Base-by-base conservation (phyloP, 2,797 vertebrate species). In the Gallinago solitaria region DNA sequence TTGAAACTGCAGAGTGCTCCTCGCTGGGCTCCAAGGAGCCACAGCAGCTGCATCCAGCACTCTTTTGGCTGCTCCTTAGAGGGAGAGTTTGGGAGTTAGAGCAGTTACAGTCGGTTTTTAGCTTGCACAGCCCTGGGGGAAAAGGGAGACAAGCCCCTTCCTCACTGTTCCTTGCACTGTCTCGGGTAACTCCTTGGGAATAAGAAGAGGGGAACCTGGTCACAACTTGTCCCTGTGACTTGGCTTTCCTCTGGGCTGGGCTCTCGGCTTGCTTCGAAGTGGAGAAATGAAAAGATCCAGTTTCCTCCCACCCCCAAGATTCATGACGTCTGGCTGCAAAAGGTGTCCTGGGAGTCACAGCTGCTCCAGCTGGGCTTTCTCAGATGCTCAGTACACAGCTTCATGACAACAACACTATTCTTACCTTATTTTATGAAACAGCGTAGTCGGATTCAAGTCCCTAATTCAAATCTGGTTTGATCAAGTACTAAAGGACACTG, bases 51-150 rank as follows among this genome's bases (percentile, higher is more conserved):
- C 65, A 28, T 96, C 69, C 96, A 93, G 74, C 93, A 93, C 96
- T 97, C 94, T 95, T 96, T 94, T 27, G 33, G 87, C 92, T 95
- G 14, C 79, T 98, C 92, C 97, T 96, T 95, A 92, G 63, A 97
- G 96, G 94, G 92, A 89, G 87, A 95, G 51, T 77, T 97, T 93
- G 92, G 67, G 87, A 95, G 51, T 77, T 97, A 92, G 91, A 67
- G 78, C 79, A 96, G 77, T 96, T 97, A 77, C 57, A 87, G 88
- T 69, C 87, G 91, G 51, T 97, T 97, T 91, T 94, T 73, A 93
- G 61, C 93, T 97, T 92, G 75, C 68, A 94, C 68, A 96, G 93
- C 79, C 51, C 41, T 11, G 25, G 75, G 57, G 93, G 28, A 94
- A 91, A 84, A 54, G 77, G 45, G 51, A 83, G n/a, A 59, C 57